Base-by-base conservation (phyloP, 2,888 invertebrate species). In the Dilophus febrilis region DNA sequence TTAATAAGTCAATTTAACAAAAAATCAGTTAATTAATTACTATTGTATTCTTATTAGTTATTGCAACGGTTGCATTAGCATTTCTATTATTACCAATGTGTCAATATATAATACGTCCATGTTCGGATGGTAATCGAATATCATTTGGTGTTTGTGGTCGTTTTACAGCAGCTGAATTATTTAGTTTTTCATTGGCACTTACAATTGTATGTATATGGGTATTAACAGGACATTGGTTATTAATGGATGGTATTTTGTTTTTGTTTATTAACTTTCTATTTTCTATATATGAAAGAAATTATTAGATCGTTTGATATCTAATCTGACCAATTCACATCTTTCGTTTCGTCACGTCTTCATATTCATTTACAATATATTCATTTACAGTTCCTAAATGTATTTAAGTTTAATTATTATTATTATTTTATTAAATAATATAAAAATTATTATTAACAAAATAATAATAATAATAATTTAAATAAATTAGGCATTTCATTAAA, bases 171-270 rank as follows among this genome's bases (percentile, higher is more conserved):
- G 91, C 92, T 40, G 95, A 95, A 68, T 70, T 95, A 44, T 75
- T 91, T 53, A 90, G 94, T 44, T 92, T 92, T 60, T 78, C 85
- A 48, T 67, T 94, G 44, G 86, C 92, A 46, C 81, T 94, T 53
- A 79, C 80, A 59, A 87, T 95, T 58, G 94, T 95, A 44, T 90
- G 90, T 65, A 81, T 95, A 49, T 95, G 95, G 95, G 88, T 95
- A 51, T 73, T 94, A 46, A 95, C 95, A 44, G 95, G 94, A 1
- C 94, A 95, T 65, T 95, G 95, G 95, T 72, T 95, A 50, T 74
- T 95, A 40, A 95, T 95, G 94, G 94, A 95, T 65, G 84, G 83
- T 81, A 53, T 58, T 66, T 55, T 28, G 27, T 10, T 32, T 29
- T 19, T 28, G 18, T 7, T 12, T 31, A 30, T 14, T n/a, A 12